phyloP scores from a whole-genome alignment of 2,797 vertebrate species.

The Loriculus beryllinus region DNA sequence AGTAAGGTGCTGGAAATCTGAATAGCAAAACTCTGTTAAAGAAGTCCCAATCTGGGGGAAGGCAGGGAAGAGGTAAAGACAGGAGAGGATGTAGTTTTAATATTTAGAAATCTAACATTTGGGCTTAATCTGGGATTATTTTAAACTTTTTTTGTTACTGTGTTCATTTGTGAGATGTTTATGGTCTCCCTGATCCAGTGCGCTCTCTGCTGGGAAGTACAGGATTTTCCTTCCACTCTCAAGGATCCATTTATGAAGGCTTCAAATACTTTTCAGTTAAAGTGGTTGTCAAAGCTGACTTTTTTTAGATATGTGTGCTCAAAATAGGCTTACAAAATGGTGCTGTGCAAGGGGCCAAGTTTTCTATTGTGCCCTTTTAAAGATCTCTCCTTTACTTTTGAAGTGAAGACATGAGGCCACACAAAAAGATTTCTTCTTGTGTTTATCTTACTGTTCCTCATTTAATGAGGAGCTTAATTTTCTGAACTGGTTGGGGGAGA shows the following conservation, averaged over 20 bases:
- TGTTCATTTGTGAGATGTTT: neutral
- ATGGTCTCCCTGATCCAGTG: neutral
- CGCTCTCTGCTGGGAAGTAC: neutral
- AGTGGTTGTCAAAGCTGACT: neutral
- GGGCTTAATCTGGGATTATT: neutral
- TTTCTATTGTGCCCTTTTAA: neutral
- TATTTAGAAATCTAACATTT: neutral
- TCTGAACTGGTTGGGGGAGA: neutral
- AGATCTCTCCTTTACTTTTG: neutral
- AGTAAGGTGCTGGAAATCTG: neutral
- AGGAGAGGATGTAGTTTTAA: neutral
- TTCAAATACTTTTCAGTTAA: neutral
- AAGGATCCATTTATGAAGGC: neutral
- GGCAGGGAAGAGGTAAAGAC: neutral
- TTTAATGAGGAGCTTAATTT: neutral
- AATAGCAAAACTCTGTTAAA: neutral
- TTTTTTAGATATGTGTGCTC: neutral
- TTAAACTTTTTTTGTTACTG: too few species aligned
- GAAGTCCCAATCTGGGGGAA: neutral
- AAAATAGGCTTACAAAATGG: neutral
- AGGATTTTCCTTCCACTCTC: neutral
- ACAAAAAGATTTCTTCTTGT: neutral
- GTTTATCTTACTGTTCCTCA: neutral
- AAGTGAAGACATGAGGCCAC: neutral
- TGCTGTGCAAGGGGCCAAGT: neutral